These are phyloP conservation scores for Pseudobourletiella spinata DNA, from an alignment of 1,140 invertebrate genomes.

Conservation along the genomic window DNA sequence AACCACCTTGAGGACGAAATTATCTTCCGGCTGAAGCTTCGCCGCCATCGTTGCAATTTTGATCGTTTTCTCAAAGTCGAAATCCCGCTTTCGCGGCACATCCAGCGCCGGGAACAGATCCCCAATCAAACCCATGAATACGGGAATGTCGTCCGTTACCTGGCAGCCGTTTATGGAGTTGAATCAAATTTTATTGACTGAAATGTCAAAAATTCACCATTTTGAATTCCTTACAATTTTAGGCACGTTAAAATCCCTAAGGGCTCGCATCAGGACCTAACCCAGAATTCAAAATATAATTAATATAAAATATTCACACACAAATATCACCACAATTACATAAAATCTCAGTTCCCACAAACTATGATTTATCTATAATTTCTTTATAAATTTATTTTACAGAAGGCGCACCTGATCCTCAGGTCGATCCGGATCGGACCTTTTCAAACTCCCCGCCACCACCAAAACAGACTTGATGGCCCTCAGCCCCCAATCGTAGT, in stretches of 20 bases:
- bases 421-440: slow-evolving; percentile 74
- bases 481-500: slow-evolving; percentile 41
- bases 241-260: slow-evolving; percentile 92
- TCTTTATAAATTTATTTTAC: no score
- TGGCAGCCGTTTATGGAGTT: no score
- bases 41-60: slow-evolving; percentile 85
- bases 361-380: no score
- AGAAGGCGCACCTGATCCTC: slow-evolving; percentile 73
- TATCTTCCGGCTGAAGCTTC: slow-evolving; percentile 86
- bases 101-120: slow-evolving; percentile 94
- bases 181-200: no score
- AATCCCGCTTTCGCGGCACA: slow-evolving; percentile 89
- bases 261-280: slow-evolving; percentile 74
- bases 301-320: no score
- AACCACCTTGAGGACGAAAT: slow-evolving; percentile 91
- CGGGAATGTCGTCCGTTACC: slow-evolving; percentile 85
- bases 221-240: slow-evolving; percentile 61
- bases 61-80: slow-evolving; percentile 86
- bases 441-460: slow-evolving; percentile 85
- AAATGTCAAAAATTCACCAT: no score
- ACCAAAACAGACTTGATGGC: slow-evolving; percentile 95
- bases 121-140: slow-evolving; percentile 93
- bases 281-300: no score
- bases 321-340: no score
- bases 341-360: no score